Percentiles rank a stretch among this genome's conserved stretches.
Evolutionary conservation across 2,888 invertebrate species (phyloP).

Genomic region (Epsilonema sp.): DNA sequence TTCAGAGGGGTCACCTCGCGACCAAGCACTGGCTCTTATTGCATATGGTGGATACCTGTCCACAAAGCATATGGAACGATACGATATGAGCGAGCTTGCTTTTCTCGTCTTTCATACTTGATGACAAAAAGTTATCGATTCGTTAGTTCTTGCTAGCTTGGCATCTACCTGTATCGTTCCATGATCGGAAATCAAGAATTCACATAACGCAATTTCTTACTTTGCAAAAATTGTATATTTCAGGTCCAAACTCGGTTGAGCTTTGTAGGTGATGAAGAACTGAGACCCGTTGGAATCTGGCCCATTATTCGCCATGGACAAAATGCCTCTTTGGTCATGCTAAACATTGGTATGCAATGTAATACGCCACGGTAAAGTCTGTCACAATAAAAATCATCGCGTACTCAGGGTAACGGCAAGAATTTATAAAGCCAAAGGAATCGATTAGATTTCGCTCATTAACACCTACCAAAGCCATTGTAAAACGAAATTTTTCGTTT

Average conservation of each 20-base stretch:
- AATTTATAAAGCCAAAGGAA: not conserved
- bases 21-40: too few species aligned
- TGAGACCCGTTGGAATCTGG: slow-evolving; percentile 90
- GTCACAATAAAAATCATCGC: too few species aligned
- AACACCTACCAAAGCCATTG: too few species aligned
- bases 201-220: slow-evolving; percentile 41
- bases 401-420: not conserved
- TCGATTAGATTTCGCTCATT: too few species aligned
- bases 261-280: slow-evolving; percentile 83
- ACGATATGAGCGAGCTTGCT: too few species aligned
- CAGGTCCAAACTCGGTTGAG: slow-evolving; percentile 81
- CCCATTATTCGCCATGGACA: slow-evolving; percentile 97
- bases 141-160: not conserved
- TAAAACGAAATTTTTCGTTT: too few species aligned
- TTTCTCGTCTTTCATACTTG: too few species aligned
- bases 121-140: not conserved
- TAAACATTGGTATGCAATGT: slow-evolving; percentile 18
- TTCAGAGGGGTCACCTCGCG: too few species aligned
- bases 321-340: slow-evolving; percentile 65
- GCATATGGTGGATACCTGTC: too few species aligned
- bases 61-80: too few species aligned
- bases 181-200: too few species aligned
- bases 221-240: slow-evolving; percentile 93
- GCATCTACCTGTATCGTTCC: not conserved
- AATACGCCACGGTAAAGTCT: too few species aligned